Evolutionary conservation across 2,113 vertebrate genomes (phyloP).

Genomic region (Calyptomena viridis): DNA sequence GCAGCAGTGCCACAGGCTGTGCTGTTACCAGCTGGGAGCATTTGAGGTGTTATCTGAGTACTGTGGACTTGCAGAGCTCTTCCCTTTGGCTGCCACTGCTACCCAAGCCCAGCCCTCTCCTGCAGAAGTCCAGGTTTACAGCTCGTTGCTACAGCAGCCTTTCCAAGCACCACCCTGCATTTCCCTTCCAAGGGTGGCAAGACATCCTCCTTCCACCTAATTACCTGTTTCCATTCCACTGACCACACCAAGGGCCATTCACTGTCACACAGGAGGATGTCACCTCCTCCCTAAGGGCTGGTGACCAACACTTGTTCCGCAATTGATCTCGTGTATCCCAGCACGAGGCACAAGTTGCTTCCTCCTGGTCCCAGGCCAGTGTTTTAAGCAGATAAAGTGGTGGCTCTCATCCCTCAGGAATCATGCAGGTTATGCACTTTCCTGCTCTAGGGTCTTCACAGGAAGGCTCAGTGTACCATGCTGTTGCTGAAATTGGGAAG

Average conservation of each 20-base stretch:
- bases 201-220: background rate
- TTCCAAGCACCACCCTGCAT: background rate
- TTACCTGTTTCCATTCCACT: background rate
- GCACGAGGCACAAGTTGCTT: background rate
- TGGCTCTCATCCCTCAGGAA: background rate
- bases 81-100: background rate
- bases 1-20: background rate
- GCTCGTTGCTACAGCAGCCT: background rate
- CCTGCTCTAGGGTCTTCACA: background rate
- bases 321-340: background rate
- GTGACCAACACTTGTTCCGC: accelerated
- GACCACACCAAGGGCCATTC: background rate
- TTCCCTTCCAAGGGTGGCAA: background rate
- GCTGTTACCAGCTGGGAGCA: background rate
- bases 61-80: background rate
- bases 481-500: background rate
- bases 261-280: background rate
- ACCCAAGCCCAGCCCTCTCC: background rate
- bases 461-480: background rate
- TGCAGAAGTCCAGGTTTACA: background rate
- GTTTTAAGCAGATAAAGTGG: background rate
- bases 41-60: background rate
- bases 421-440: accelerated
- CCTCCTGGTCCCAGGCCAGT: background rate
- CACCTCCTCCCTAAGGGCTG: background rate